Percentiles rank a stretch among this genome's conserved stretches.
Evolutionary conservation across 2,888 invertebrate genomes (phyloP).

Genomic region (Macrophya alboannulata): DNA sequence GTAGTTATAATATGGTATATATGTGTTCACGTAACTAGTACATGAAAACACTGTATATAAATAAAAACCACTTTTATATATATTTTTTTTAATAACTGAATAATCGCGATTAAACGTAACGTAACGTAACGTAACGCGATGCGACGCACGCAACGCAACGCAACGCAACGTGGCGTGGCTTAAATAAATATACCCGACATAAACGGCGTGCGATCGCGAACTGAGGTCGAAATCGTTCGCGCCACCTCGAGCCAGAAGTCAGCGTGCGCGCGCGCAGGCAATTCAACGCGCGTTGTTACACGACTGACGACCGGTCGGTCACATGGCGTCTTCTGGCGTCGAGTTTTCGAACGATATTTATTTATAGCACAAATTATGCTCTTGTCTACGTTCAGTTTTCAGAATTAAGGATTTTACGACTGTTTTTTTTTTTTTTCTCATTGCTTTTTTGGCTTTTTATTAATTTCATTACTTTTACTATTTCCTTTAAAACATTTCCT

Average conservation of each 20-base stretch:
- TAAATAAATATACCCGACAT: constrained; percentile 17
- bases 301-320: background rate
- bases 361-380: constrained; percentile 43
- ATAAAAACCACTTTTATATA: background rate
- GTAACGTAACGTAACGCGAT: constrained; percentile 25
- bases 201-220: constrained; percentile 44
- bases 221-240: constrained; percentile 35
- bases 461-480: background rate
- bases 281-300: background rate
- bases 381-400: background rate
- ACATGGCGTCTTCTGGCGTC: constrained; percentile 52
- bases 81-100: background rate
- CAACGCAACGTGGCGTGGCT: background rate
- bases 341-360: constrained; percentile 50
- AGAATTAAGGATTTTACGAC: background rate
- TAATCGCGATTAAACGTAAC: background rate
- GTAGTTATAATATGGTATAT: background rate
- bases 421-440: background rate
- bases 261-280: background rate
- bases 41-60: background rate
- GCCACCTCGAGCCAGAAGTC: background rate
- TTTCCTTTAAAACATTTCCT: too few relatives aligned
- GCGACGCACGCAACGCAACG: background rate
- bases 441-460: background rate
- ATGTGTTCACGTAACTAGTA: background rate